Evolutionary conservation across 1,140 invertebrate genomes (phyloP), one percentile per base, ranked within the genome.

Genomic region (Pseudomyrmex flavicornis): DNA sequence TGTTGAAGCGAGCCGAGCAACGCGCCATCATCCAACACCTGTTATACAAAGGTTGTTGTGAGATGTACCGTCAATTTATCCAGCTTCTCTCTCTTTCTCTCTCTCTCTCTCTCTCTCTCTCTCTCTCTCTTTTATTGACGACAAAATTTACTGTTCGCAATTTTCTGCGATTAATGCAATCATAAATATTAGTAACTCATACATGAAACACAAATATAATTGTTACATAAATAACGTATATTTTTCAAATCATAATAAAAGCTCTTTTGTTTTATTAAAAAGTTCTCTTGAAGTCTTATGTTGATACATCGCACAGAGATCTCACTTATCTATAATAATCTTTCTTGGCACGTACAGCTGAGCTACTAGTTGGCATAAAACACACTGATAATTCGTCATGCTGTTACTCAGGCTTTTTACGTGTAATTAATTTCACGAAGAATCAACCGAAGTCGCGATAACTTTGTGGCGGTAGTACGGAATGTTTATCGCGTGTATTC

Each of bases 21-120:
- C 70, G 74, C 77, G 68, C 65, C 79, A 80, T 69, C 88, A 82
- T 90, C 83, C 88, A 89, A 90, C 88, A 90, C 88, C 88, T 90
- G 88, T 90, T 90, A 87, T 83, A 83, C 61, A 62, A 66, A 86
- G 44, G 66, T 56, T 56, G 59, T 59, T 59, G 58, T 79, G 87
- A 85, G 66, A 54, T 84, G 77, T 82, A 80, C 74, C 58, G 26
- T 26, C 46, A 44, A 62, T 82, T 35, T 73, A 58, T 68, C 56
- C 35, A 35, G 35, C 5, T 5, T 35, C 35, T 35, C 35, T 35
- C 5, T 35, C 35, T 35, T 0, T 35, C 5, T 35, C 5, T 35
- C 0, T 35, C 35, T 35, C 35, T 35, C 35, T 35, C 5, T 35
- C 35, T 7, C 5, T 35, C 35, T 35, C 35, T 35, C 35, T 35